These are phyloP conservation scores for Xylocampa areola DNA, from an alignment of 2,888 invertebrate genomes.

Conservation along the genomic window DNA sequence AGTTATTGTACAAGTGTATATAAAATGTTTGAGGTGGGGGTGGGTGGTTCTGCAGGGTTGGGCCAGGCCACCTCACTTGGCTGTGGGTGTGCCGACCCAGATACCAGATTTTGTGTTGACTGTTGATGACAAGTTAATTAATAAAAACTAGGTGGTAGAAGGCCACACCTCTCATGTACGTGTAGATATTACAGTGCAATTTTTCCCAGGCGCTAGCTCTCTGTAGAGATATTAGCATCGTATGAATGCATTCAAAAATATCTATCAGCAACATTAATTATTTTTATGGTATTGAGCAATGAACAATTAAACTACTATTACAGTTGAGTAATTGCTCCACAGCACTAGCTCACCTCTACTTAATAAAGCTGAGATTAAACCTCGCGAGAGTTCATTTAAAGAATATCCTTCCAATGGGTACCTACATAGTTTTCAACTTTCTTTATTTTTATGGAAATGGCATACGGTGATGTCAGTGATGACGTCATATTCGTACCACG, in stretches of 20 bases:
- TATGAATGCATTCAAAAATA: too few relatives aligned
- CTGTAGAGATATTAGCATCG: too few relatives aligned
- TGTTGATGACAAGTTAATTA: conserved; percentile 70
- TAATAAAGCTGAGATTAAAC: too few relatives aligned
- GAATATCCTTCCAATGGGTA: too few relatives aligned
- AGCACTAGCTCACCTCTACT: too few relatives aligned
- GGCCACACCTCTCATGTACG: conserved; percentile 59
- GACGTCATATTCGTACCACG: conserved; percentile 79
- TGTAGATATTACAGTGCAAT: conserved; percentile 21
- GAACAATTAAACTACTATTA: too few relatives aligned
- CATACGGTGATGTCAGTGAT: conserved; percentile 78
- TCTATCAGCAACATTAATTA: too few relatives aligned
- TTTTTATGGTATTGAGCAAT: too few relatives aligned
- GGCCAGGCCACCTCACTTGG: conserved; percentile 43
- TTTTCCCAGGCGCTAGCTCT: too few relatives aligned
- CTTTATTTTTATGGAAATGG: conserved; percentile 47
- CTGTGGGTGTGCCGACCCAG: conserved; percentile 77
- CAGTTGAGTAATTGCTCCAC: too few relatives aligned
- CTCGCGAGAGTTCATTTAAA: too few relatives aligned
- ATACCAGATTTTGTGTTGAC: conserved; percentile 69
- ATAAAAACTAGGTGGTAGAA: conserved; percentile 60
- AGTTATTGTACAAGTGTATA: conserved; percentile 9
- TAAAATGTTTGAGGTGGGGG: conserved; percentile 29
- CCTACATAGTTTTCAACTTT: conserved; percentile 23
- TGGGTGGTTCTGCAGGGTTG: conserved; percentile 43